Conservation (phyloP, 2,888 invertebrate species). For the Ceraclea dissimilis region DNA sequence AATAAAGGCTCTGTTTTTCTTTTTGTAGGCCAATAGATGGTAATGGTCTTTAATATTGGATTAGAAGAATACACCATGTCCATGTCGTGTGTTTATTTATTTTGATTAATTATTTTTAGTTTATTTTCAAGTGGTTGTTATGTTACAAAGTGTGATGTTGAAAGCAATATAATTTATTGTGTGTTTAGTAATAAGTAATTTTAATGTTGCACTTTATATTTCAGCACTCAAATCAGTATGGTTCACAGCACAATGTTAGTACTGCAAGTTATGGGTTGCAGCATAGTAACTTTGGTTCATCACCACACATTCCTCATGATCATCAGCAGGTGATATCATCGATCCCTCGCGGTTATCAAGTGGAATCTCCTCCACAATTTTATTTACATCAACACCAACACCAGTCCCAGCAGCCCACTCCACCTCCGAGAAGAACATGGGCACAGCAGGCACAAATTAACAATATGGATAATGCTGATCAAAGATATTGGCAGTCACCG, state of each 20-base stretch:
- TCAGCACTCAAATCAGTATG: conserved; percentile 33
- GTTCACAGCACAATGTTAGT: conserved; percentile 48
- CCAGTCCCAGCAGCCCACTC: conserved; percentile 41
- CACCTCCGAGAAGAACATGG: conserved; percentile 60
- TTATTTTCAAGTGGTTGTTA: too few relatives aligned
- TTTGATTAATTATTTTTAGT: too few relatives aligned
- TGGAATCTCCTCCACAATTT: conserved; percentile 54
- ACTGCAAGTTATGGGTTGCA: conserved; percentile 29
- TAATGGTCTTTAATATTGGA: too few relatives aligned
- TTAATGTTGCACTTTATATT: conserved; percentile 13
- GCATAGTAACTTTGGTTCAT: conserved; percentile 40
- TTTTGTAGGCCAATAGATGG: too few relatives aligned
- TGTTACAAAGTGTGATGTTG: neutral
- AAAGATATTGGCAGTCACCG: conserved; percentile 39
- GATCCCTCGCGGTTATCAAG: conserved; percentile 25
- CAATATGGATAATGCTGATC: conserved; percentile 23
- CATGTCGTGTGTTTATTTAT: too few relatives aligned
- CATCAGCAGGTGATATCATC: conserved; percentile 26
- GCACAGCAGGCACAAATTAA: conserved; percentile 46
- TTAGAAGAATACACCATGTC: too few relatives aligned
- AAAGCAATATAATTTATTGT: neutral
- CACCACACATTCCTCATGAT: conserved; percentile 42
- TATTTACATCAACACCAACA: conserved; percentile 64
- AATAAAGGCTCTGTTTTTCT: too few relatives aligned
- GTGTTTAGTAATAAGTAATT: neutral